Evolutionary conservation across 2,113 vertebrate genomes (phyloP).

Genomic region (Promerops cafer): DNA sequence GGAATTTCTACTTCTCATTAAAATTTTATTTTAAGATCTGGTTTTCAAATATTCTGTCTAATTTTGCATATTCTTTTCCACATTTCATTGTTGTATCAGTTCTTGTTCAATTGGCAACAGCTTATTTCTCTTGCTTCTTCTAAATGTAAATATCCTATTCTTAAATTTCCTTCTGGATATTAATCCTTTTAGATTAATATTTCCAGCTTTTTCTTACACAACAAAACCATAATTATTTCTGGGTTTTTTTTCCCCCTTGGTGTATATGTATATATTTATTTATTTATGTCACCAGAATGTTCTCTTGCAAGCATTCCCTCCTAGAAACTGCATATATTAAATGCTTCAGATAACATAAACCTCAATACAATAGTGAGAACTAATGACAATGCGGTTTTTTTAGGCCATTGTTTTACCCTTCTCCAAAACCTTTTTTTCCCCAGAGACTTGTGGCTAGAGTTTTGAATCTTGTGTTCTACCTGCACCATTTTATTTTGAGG

Average conservation of each 20-base stretch:
- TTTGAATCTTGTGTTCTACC: not conserved
- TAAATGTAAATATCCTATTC: not conserved
- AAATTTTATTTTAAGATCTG: not conserved
- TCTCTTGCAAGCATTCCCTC: not conserved
- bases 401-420: not conserved
- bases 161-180: not conserved
- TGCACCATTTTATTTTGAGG: not conserved
- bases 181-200: not conserved
- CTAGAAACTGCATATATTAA: not conserved
- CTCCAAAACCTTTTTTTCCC: accelerated
- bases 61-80: not conserved
- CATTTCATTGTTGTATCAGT: not conserved
- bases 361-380: not conserved
- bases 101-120: not conserved
- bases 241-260: accelerated
- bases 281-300: not conserved
- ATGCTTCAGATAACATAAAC: not conserved
- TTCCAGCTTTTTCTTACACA: not conserved
- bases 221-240: not conserved
- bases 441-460: not conserved
- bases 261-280: not conserved
- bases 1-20: not conserved
- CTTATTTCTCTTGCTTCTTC: not conserved
- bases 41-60: not conserved
- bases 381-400: not conserved